These are phyloP conservation scores for Emydoidea blandingii DNA, from an alignment of 2,797 vertebrate species.

Conservation along the genomic window DNA sequence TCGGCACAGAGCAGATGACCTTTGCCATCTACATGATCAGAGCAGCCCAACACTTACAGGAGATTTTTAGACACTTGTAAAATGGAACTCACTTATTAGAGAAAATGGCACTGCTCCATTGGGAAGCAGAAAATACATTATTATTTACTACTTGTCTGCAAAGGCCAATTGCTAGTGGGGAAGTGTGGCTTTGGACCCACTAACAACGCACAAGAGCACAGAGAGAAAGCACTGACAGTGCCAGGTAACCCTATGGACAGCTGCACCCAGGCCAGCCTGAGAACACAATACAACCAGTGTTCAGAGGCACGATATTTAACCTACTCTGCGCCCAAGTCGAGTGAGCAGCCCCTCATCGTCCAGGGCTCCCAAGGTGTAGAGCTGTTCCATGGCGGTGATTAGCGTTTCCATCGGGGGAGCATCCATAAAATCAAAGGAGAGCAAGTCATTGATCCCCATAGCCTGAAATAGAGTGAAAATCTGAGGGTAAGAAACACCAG, in stretches of 20 bases:
- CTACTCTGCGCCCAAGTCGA: constrained; percentile 93
- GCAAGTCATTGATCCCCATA: constrained; percentile 98
- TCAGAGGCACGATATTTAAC: neutral
- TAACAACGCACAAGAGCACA: neutral
- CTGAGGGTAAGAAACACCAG: neutral
- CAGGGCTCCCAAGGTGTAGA: constrained; percentile 96
- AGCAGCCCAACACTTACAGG: neutral
- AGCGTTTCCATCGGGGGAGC: constrained; percentile 99
- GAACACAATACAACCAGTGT: neutral
- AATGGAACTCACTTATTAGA: neutral
- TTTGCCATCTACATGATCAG: neutral
- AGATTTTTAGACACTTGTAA: neutral
- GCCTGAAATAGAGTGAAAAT: constrained; percentile 82
- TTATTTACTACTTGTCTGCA: neutral
- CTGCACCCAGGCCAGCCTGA: neutral
- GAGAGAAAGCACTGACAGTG: neutral
- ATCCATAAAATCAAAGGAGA: constrained; percentile 99
- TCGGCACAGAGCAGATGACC: neutral
- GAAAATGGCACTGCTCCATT: neutral
- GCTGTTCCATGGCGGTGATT: constrained; percentile 99
- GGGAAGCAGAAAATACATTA: neutral
- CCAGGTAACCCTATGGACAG: neutral
- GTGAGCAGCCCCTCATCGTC: constrained; percentile 98
- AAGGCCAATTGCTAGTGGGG: neutral
- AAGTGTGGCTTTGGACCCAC: neutral